Percentiles rank a stretch among this genome's conserved stretches.
phyloP scores from a whole-genome alignment of 1,140 invertebrate genomes.

The Drosophila kepulauana region DNA sequence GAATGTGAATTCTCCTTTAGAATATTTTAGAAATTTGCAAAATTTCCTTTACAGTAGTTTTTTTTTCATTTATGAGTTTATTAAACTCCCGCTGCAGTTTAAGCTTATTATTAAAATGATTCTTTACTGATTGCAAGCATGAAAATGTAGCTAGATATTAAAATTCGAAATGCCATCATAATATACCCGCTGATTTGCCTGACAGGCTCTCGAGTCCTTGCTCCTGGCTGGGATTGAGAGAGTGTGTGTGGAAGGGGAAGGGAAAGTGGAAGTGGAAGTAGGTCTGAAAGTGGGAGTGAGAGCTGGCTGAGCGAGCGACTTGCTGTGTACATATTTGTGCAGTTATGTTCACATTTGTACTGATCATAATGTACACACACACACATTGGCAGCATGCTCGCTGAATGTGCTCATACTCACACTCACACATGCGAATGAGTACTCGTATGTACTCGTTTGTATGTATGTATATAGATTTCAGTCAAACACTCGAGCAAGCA shows the following conservation, averaged over 20 bases:
- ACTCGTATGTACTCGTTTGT: slow-evolving; percentile 43
- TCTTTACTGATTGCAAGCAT: neutral
- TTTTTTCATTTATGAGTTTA: too few relatives aligned
- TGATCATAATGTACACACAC: slow-evolving; percentile 83
- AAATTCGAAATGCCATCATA: slow-evolving; percentile 1
- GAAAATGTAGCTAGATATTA: slow-evolving; percentile 2
- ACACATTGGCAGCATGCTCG: slow-evolving; percentile 39
- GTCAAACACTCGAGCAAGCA: slow-evolving; percentile 84
- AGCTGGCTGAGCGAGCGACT: slow-evolving; percentile 61
- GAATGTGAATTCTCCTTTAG: too few relatives aligned
- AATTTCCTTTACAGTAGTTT: too few relatives aligned
- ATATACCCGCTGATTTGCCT: slow-evolving; percentile 62
- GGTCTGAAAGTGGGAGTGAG: neutral
- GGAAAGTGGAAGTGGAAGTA: neutral
- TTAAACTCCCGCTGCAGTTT: too few relatives aligned
- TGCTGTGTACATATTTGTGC: slow-evolving; percentile 84
- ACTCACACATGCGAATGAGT: slow-evolving; percentile 25
- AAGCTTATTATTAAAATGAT: neutral
- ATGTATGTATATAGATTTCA: slow-evolving; percentile 83
- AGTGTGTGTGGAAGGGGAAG: too few relatives aligned
- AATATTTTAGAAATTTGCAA: too few relatives aligned
- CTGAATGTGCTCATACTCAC: slow-evolving; percentile 46
- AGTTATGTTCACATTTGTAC: slow-evolving; percentile 85
- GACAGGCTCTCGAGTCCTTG: slow-evolving; percentile 33
- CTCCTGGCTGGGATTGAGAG: slow-evolving; percentile 26